Evolutionary conservation across 1,140 invertebrate species (phyloP).

Genomic region (Rhysida immarginata): DNA sequence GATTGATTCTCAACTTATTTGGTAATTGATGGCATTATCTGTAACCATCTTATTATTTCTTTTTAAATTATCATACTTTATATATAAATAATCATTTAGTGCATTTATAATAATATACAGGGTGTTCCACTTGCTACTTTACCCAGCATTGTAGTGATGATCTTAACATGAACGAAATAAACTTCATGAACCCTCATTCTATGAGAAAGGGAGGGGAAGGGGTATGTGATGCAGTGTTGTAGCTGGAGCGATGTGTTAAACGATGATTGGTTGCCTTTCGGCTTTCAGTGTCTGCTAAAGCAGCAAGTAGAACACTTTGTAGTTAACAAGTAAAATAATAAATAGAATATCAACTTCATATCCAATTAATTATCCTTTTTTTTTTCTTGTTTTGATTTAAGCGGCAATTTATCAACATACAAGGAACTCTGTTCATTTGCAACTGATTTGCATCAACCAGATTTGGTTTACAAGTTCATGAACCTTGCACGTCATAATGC

Average conservation of each 20-base stretch:
- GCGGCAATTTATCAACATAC: conserved; percentile 74
- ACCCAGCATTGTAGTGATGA: too few relatives aligned
- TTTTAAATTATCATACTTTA: too few relatives aligned
- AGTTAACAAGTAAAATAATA: not conserved
- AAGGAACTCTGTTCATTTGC: conserved; percentile 85
- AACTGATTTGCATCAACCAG: conserved; percentile 82
- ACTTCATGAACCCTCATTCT: too few relatives aligned
- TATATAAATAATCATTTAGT: too few relatives aligned
- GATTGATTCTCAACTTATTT: not conserved
- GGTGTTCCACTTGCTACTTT: too few relatives aligned
- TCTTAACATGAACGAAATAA: too few relatives aligned
- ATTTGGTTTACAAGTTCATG: conserved; percentile 90
- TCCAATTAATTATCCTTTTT: too few relatives aligned
- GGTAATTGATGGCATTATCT: too few relatives aligned
- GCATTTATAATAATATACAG: too few relatives aligned
- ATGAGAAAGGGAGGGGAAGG: not conserved
- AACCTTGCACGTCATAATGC: conserved; percentile 85
- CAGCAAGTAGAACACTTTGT: not conserved
- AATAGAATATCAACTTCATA: not conserved
- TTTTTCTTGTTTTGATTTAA: conserved; percentile 31
- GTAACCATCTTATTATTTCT: too few relatives aligned
- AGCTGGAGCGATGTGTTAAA: not conserved
- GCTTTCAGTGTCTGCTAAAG: not conserved
- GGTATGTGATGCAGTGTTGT: not conserved
- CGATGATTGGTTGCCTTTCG: not conserved